Base-by-base conservation (phyloP, 2,797 vertebrate species). In the Moxostoma hubbsi region DNA sequence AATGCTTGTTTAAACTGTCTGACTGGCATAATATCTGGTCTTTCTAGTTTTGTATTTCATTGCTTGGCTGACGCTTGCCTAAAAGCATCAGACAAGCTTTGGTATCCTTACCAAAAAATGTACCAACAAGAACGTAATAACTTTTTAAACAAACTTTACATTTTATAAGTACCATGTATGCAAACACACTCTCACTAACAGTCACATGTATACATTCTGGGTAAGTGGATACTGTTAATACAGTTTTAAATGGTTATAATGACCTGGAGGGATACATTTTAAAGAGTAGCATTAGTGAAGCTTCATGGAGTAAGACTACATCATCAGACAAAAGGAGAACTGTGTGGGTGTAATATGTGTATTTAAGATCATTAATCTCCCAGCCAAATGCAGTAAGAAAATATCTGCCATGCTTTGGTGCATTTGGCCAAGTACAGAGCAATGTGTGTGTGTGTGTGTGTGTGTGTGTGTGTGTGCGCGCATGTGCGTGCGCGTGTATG, bases 361-460 rank as follows among this genome's bases (percentile, higher is more conserved):
- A 24, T 46, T 47, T 50, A 36, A 15, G 15, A 16, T 46, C 58
- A 50, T 12, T 11, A 67, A 69, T 68, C 45, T 76, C 46, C 54
- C 64, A 76, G 36, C 10, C 1, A 62, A n/a, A 15, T 45, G 43
- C 53, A 69, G 51, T 43, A 81, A 61, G 57, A 79, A 36, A 55
- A 80, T 11, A 12, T 49, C 55, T 62, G 57, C 71, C 70, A 67
- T 12, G 18, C 64, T 49, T 67, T 49, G 57, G 63, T 66, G 16
- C 16, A 10, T 75, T 65, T 66, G 63, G 73, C 54, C 43, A 67
- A 71, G 51, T 12, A 72, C 16, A 49, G 61, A 68, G 79, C 10
- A 16, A 2, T 24, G 13, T 1, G 43, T 63, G 62, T 55, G 46
- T 64, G 7, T 36, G 11, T 18, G 61, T 18, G 59, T 55, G 10